Percentiles rank a stretch among this genome's conserved stretches.
phyloP scores from a whole-genome alignment of 2,888 invertebrate species.

The Oithona nana region DNA sequence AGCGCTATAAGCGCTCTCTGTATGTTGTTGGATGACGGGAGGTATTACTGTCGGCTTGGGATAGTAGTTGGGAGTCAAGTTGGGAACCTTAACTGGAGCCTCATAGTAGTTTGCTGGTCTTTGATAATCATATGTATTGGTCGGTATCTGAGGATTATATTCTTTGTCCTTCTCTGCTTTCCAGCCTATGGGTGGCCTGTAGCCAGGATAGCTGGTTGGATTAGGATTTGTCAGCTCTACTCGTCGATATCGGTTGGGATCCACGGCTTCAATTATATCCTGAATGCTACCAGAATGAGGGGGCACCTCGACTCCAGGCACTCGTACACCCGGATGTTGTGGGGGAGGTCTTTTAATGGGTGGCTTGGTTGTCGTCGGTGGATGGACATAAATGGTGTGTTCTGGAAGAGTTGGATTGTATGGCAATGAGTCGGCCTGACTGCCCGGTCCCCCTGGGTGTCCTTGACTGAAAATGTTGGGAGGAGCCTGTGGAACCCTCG shows the following conservation, averaged over 20 bases:
- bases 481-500: background rate
- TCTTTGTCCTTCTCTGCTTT: background rate
- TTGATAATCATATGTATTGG: background rate
- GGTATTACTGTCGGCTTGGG: background rate
- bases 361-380: background rate
- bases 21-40: background rate
- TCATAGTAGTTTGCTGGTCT: background rate
- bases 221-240: background rate
- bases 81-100: background rate
- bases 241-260: background rate
- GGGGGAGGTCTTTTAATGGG: background rate
- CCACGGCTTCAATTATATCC: background rate
- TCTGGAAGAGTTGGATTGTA: background rate
- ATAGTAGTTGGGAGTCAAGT: background rate
- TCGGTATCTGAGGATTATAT: background rate
- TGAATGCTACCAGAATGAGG: slow-evolving; percentile 3
- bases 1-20: no score
- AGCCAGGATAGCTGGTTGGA: background rate
- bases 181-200: background rate
- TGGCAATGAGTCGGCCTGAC: no score
- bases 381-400: background rate
- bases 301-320: background rate
- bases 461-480: background rate
- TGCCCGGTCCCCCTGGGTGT: background rate
- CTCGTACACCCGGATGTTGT: background rate